Evolutionary conservation across 1,140 invertebrate genomes (phyloP), one percentile per base, ranked within the genome.

Genomic region (Alviniconcha marisindica): DNA sequence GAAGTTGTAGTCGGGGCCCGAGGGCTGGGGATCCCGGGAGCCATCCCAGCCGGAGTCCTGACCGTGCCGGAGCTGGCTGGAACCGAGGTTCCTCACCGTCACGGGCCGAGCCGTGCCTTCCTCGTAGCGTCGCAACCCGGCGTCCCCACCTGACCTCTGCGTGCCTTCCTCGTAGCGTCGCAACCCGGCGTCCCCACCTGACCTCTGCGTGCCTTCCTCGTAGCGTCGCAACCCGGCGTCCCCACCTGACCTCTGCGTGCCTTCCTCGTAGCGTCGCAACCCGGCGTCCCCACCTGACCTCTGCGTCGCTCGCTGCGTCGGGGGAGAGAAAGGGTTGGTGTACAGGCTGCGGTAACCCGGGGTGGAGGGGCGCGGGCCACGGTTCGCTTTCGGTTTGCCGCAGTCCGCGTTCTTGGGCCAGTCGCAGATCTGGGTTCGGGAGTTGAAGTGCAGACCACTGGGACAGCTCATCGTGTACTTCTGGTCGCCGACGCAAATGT

Each of bases 381-480:
- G 60, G 21, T 15, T 28, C 12, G 33, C 33, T 28, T 31, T 36
- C 21, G 54, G 44, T 3, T 56, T 21, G 0, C 84, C 80, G 36
- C 85, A 86, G 76, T 82, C 74, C 12, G 85, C 85, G n/a, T 81
- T 79, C 71, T 81, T 54, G 2, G 87, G 87, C 87, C 87, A 88
- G 84, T 88, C 87, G 48, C 87, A 88, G 66, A 81, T 83, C 73
- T 88, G 85, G 2, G 84, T 85, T 28, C 60, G 51, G n/a, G 51
- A 74, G 69, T 85, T 88, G 83, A 86, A 88, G 56, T 88, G 87
- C n/a, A 88, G 85, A 21, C 51, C 76, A 0, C 82, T 83, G 2
- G 87, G 85, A 42, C 87, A 88, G 14, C 42, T 44, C 74, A 86
- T 78, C 10, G 82, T 85, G 81, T 85, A 87, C 38, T 77, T 73